Conservation (phyloP, 2,888 invertebrate species). For the Heliconius hortense region DNA sequence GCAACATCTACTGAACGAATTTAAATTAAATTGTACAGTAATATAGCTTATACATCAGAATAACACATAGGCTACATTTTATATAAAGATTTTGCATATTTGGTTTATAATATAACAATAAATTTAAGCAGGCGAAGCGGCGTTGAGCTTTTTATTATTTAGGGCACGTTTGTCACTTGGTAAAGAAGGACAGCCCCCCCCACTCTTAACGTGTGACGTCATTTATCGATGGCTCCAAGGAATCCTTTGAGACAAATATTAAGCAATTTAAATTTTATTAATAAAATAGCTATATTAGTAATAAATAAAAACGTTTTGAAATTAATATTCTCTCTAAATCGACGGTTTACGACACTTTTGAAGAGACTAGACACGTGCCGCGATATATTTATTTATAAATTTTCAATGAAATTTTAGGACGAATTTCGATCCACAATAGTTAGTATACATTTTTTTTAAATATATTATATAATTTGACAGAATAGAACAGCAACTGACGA, state of each 20-base stretch:
- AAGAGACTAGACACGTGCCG: conserved; percentile 58
- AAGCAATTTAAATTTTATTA: neutral
- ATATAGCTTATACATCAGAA: no score
- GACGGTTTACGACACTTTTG: conserved; percentile 53
- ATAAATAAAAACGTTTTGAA: conserved; percentile 13
- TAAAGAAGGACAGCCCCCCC: no score
- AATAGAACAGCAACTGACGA: conserved; percentile 29
- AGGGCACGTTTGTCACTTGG: no score
- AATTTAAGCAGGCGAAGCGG: no score
- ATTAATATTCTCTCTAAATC: conserved; percentile 41
- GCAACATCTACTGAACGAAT: no score
- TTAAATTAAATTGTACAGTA: no score
- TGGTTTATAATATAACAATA: no score
- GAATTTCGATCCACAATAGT: conserved; percentile 51
- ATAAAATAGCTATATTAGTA: neutral
- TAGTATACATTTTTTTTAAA: conserved; percentile 27
- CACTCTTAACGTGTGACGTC: neutral
- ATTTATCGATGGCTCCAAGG: neutral
- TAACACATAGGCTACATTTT: no score
- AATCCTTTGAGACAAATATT: conserved; percentile 20
- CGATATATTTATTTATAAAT: conserved; percentile 41
- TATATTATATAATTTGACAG: conserved; percentile 27
- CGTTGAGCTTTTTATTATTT: no score
- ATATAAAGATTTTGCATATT: no score
- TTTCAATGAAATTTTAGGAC: conserved; percentile 53